Percentiles rank a stretch among this genome's conserved stretches.
These are phyloP conservation scores for Hesperia comma DNA, from an alignment of 2,888 invertebrate genomes.

Conservation along the genomic window DNA sequence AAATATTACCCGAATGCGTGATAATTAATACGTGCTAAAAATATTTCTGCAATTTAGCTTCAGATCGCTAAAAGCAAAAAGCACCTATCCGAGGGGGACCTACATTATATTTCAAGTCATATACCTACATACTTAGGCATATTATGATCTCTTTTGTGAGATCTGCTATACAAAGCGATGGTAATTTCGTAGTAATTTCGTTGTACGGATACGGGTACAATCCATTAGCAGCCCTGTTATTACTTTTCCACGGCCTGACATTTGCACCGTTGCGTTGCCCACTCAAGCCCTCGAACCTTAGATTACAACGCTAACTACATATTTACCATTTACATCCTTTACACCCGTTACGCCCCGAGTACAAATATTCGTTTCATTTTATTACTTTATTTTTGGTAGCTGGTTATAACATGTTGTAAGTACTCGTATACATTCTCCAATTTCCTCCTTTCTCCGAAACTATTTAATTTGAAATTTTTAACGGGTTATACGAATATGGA, in stretches of 20 bases:
- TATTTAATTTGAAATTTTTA: too few relatives aligned
- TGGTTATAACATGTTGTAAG: too few relatives aligned
- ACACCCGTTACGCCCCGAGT: not conserved
- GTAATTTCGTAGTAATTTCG: constrained; percentile 42
- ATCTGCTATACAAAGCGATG: constrained; percentile 9
- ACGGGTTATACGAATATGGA: too few relatives aligned
- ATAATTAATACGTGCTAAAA: not conserved
- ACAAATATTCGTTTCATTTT: too few relatives aligned
- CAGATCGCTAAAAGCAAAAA: too few relatives aligned
- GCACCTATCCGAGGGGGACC: not conserved
- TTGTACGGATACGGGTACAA: constrained; percentile 52
- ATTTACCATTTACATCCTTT: constrained; percentile 5
- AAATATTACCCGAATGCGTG: too few relatives aligned
- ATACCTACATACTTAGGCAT: not conserved
- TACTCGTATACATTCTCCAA: too few relatives aligned
- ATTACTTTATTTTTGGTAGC: too few relatives aligned
- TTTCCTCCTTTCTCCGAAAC: too few relatives aligned
- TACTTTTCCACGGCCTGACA: constrained; percentile 61
- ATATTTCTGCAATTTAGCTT: not conserved
- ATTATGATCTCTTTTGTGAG: constrained; percentile 2
- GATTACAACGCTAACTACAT: not conserved
- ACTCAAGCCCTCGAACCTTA: not conserved
- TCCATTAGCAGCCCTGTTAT: constrained; percentile 66
- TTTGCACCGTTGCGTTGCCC: constrained; percentile 47
- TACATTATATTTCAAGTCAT: not conserved